Base-by-base conservation (phyloP, 1,140 invertebrate species). In the Gryon sp. region DNA sequence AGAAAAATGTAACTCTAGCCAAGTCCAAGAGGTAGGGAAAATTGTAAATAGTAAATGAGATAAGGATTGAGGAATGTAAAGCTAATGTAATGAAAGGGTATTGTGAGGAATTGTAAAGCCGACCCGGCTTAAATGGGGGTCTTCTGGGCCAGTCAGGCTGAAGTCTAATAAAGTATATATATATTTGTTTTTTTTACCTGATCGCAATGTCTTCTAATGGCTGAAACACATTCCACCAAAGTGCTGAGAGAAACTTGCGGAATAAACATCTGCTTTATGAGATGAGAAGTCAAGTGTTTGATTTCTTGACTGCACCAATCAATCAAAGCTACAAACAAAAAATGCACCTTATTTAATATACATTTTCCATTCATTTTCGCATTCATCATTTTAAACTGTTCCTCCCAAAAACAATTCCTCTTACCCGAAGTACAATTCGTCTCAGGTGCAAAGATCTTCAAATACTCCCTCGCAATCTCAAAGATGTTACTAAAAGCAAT, bases 291-390 rank as follows among this genome's bases (percentile, higher is more conserved):
- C 83, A 95, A 94, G 89, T 92, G 91, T 83, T 93, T 93, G 36
- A 99, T 88, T 89, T 99, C 97, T 70, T 93, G 91, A 78, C 94
- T 95, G 66, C 94, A 93, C 97, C 97, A 99, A 1, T 98, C 94
- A 68, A 97, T 92, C 76, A 98, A 93, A 69, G 95, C 96, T 95
- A 83, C 36, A 75, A 62, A n/a, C n/a, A n/a, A 19, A 34, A 12
- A 14, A 30, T 9, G 18, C 36, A 40, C n/a, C 12, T 3, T 68
- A 60, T 12, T 34, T 11, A n/a, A 34, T 12, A 12, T 34, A n/a
- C n/a, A n/a, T n/a, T n/a, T n/a, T n/a, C n/a, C n/a, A n/a, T n/a
- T n/a, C n/a, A n/a, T n/a, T n/a, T n/a, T n/a, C n/a, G n/a, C n/a
- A n/a, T n/a, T n/a, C n/a, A n/a, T n/a, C n/a, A n/a, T n/a, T n/a